These are phyloP conservation scores for Itoplectis maculator DNA, from an alignment of 2,888 invertebrate species.

Conservation along the genomic window DNA sequence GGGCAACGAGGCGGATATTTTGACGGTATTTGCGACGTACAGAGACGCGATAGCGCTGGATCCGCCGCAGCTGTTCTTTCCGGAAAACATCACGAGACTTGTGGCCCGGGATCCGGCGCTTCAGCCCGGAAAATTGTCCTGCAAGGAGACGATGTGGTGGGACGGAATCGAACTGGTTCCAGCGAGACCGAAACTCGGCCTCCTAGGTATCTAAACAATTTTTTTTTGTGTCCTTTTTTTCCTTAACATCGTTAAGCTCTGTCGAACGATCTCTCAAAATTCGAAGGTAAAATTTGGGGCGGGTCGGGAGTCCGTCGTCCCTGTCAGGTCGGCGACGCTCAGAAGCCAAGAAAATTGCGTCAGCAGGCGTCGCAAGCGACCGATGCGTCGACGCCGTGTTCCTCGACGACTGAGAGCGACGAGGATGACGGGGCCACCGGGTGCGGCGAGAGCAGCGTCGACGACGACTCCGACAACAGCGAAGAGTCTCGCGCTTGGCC, in stretches of 20 bases:
- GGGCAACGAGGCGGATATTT: conserved; percentile 89
- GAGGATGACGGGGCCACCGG: conserved; percentile 77
- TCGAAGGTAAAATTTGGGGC: conserved; percentile 81
- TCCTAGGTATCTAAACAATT: conserved; percentile 85
- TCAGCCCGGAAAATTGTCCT: conserved; percentile 86
- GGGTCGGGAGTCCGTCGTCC: conserved; percentile 77
- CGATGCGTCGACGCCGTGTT: conserved; percentile 76
- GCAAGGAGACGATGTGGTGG: conserved; percentile 91
- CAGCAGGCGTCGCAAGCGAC: conserved; percentile 76
- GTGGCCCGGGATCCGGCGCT: conserved; percentile 86
- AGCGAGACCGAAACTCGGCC: conserved; percentile 87
- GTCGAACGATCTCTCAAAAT: neutral
- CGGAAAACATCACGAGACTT: conserved; percentile 89
- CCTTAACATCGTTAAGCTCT: neutral
- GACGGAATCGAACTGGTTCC: conserved; percentile 89
- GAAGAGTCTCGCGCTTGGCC: conserved; percentile 78
- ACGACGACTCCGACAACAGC: conserved; percentile 80
- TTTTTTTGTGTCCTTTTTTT: conserved; percentile 1
- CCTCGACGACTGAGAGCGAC: conserved; percentile 79
- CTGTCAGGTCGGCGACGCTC: conserved; percentile 73
- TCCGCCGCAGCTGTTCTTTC: conserved; percentile 89
- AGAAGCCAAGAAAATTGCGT: conserved; percentile 75
- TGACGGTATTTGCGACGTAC: conserved; percentile 87
- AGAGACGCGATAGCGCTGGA: conserved; percentile 88
- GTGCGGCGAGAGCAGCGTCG: conserved; percentile 77